Percentiles rank a stretch among this genome's conserved stretches.
Evolutionary conservation across 1,140 invertebrate species (phyloP).

Genomic region (Leptoteleia sp.): DNA sequence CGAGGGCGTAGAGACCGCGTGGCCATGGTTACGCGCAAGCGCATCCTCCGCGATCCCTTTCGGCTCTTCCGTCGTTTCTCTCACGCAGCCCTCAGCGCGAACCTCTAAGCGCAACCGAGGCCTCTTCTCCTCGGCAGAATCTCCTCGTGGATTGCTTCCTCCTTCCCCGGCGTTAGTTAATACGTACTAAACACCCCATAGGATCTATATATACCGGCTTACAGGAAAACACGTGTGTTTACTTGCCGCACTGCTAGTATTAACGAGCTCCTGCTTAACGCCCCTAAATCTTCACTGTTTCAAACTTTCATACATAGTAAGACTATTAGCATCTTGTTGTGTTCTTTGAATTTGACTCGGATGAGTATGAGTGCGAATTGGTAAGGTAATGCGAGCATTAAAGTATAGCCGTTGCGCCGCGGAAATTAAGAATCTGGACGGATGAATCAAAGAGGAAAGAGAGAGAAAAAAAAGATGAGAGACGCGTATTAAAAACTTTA

Average conservation of each 20-base stretch:
- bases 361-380: slow-evolving; percentile 14
- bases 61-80: slow-evolving; percentile 30
- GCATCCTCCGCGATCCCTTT: slow-evolving; percentile 50
- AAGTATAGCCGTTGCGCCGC: too few relatives aligned
- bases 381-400: background rate
- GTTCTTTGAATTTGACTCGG: slow-evolving; percentile 44
- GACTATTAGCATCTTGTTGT: slow-evolving; percentile 61
- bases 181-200: slow-evolving; percentile 62
- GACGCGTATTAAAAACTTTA: too few relatives aligned
- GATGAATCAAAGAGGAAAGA: too few relatives aligned
- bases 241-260: slow-evolving; percentile 58
- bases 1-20: slow-evolving; percentile 62
- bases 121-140: slow-evolving; percentile 38
- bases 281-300: slow-evolving; percentile 56
- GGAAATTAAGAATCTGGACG: too few relatives aligned
- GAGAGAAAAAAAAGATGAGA: too few relatives aligned
- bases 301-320: slow-evolving; percentile 60
- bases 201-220: slow-evolving; percentile 57
- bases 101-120: slow-evolving; percentile 24
- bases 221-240: slow-evolving; percentile 63
- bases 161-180: slow-evolving; percentile 51
- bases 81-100: slow-evolving; percentile 29
- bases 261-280: slow-evolving; percentile 57
- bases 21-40: slow-evolving; percentile 67
- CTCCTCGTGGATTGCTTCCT: slow-evolving; percentile 51